A percentile compares a stretch with the other conserved stretches of the same genome.
phyloP scores from a whole-genome alignment of 1,140 invertebrate genomes.

The Chelonus insularis region DNA sequence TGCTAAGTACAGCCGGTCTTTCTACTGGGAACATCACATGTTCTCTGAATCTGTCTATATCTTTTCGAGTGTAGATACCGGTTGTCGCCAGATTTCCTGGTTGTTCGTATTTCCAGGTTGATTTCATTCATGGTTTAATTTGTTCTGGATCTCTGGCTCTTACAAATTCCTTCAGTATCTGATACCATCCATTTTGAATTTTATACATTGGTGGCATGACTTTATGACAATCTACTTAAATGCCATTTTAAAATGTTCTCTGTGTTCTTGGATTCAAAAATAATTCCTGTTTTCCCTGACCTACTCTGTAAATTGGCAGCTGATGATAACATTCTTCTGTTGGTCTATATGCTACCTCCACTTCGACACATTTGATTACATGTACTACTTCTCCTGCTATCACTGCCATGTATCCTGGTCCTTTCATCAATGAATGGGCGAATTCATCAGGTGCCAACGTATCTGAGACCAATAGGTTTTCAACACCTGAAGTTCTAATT shows the following conservation, averaged over 20 bases:
- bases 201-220: not conserved
- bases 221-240: conserved; percentile 4
- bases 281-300: not conserved
- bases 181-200: conserved; percentile 7
- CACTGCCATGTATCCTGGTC: conserved; percentile 24
- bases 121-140: not conserved
- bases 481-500: conserved; percentile 21
- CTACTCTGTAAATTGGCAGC: not conserved
- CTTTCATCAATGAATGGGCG: conserved; percentile 26
- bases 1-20: conserved; percentile 3
- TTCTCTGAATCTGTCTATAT: not conserved
- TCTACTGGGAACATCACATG: not conserved
- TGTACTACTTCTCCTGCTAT: conserved; percentile 25
- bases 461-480: conserved; percentile 25
- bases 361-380: conserved; percentile 21
- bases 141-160: not conserved
- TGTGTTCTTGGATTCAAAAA: conserved; percentile 15
- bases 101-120: conserved; percentile 1
- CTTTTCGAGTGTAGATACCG: not conserved
- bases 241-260: not conserved
- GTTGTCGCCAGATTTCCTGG: not conserved
- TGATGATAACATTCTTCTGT: not conserved
- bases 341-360: not conserved
- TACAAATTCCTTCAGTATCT: not conserved
- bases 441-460: conserved; percentile 24